Evolutionary conservation across 2,113 vertebrate species (phyloP).

Genomic region (Callorhinus ursinus): DNA sequence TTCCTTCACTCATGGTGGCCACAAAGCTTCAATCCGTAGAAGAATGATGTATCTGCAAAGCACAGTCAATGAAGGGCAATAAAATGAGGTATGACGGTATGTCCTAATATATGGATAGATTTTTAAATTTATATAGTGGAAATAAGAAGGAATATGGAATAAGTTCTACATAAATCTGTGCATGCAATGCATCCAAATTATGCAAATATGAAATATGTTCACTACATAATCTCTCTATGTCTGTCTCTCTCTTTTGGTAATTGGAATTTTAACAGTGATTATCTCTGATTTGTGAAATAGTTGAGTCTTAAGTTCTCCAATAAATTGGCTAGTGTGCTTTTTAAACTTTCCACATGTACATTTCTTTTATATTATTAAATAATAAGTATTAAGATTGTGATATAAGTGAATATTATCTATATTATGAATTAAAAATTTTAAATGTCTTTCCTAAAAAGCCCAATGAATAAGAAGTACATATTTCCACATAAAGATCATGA

Average conservation of each 20-base stretch:
- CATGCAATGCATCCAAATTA: neutral
- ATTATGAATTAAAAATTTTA: neutral
- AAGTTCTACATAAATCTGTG: neutral
- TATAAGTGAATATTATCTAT: neutral
- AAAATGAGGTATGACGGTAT: neutral
- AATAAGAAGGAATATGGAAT: neutral
- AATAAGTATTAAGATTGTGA: neutral
- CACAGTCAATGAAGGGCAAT: neutral
- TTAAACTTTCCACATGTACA: neutral
- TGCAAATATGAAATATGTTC: neutral
- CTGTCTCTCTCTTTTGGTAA: neutral
- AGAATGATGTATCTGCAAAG: neutral
- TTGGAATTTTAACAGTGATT: neutral
- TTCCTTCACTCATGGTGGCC: neutral
- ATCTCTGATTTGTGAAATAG: neutral
- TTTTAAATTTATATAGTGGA: neutral
- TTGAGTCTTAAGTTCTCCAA: neutral
- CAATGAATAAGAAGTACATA: neutral
- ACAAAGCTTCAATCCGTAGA: neutral
- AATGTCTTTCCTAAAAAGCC: neutral
- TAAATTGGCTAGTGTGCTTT: neutral
- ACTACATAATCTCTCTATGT: neutral
- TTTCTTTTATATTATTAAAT: neutral
- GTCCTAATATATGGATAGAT: neutral
- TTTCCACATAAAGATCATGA: neutral